Conservation (phyloP, 30 jellyfish, hydroid and myxozoan genomes). For the Cassiopea xamachana region DNA sequence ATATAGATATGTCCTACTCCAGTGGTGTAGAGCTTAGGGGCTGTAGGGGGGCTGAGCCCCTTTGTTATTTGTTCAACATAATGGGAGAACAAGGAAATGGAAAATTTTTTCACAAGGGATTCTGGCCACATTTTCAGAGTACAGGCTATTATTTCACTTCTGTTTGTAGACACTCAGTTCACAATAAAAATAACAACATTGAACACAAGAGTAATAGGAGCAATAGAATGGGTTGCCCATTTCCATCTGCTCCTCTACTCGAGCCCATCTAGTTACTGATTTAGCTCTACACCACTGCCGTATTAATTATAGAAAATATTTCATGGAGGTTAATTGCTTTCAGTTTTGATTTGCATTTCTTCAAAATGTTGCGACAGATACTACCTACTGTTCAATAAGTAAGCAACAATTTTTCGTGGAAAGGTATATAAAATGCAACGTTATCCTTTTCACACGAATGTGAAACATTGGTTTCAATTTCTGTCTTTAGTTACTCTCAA, state of each 20-base stretch:
- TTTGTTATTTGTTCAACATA: too few species aligned
- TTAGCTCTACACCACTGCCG: too few species aligned
- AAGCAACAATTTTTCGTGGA: background rate
- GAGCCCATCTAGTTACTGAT: constrained; percentile 3
- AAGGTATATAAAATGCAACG: background rate
- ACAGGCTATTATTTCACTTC: background rate
- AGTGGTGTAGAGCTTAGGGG: background rate
- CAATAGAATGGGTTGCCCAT: background rate
- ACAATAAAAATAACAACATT: background rate
- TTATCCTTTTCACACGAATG: background rate
- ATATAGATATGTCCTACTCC: background rate
- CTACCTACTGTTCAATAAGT: too few species aligned
- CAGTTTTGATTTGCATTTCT: background rate
- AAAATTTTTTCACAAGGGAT: background rate
- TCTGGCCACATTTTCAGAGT: background rate
- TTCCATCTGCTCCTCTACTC: constrained; percentile 1
- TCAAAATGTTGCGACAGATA: background rate
- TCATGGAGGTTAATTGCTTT: background rate
- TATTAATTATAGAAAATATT: too few species aligned
- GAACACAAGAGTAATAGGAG: background rate
- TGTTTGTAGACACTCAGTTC: background rate
- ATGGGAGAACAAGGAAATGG: background rate
- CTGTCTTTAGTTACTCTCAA: constrained; percentile 21
- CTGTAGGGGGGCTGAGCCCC: background rate
- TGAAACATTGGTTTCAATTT: background rate